A percentile compares a stretch with the other conserved stretches of the same genome.
Evolutionary conservation across 2,888 invertebrate species (phyloP).

Genomic region (Malthinus flaveolus): DNA sequence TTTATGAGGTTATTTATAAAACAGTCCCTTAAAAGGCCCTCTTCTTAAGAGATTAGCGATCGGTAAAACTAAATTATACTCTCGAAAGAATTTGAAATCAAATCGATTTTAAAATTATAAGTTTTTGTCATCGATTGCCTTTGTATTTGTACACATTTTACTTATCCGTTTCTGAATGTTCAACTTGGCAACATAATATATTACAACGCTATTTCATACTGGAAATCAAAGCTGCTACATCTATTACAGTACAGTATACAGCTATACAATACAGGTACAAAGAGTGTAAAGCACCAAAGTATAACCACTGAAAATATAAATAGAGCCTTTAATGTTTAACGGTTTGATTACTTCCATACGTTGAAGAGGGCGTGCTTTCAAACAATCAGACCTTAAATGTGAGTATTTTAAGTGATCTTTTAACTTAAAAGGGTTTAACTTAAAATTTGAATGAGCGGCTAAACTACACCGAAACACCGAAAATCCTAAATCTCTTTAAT

Average conservation of each 20-base stretch:
- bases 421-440: slow-evolving; percentile 19
- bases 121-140: not conserved
- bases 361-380: slow-evolving; percentile 9
- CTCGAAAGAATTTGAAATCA: no score
- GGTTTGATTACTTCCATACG: slow-evolving; percentile 12
- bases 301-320: slow-evolving; percentile 5
- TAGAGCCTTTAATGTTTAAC: slow-evolving; percentile 10
- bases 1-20: no score
- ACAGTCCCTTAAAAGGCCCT: no score
- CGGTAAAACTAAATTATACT: no score
- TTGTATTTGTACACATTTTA: not conserved
- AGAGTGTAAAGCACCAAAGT: slow-evolving; percentile 4
- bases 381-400: slow-evolving; percentile 18
- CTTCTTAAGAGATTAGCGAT: no score
- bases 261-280: no score
- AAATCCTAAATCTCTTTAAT: not conserved
- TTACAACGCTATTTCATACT: no score
- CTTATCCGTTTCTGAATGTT: not conserved
- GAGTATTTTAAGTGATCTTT: slow-evolving; percentile 14
- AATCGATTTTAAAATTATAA: no score
- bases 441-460: slow-evolving; percentile 15
- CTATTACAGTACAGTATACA: not conserved
- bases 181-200: no score
- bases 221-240: no score
- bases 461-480: slow-evolving; percentile 5